Base-by-base conservation (phyloP, 2,797 vertebrate species). In the Semaprochilodus insignis region DNA sequence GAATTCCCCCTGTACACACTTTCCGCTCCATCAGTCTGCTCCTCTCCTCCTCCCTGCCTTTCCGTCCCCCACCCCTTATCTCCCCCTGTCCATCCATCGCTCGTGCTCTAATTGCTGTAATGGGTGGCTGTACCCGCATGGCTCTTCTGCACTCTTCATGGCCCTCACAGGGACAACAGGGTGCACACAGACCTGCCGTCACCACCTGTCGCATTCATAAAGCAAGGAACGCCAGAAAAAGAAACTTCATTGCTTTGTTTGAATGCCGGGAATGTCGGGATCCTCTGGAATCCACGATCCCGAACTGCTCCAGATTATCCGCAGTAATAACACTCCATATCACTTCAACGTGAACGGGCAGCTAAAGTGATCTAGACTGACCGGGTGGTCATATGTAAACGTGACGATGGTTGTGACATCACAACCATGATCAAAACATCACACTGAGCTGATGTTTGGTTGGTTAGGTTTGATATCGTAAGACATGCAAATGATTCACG, bases 1-100 rank as follows among this genome's bases (percentile, higher is more conserved):
- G 93, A 95, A 95, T 95, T 91, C 67, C 91, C 89, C 90, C 81
- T 91, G 90, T 94, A 93, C 93, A 93, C 92, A 91, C 74, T 93
- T 85, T 86, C 90, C 70, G 91, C 89, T 93, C 67, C 19, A 88
- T 89, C 80, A 86, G 87, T 86, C 90, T 77, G 88, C 81, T 14
- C 78, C 80, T 85, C 67, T 77, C 66, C 62, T 62, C 14, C 66
- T 70, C 44, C 65, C 67, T 54, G 62, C 34, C 54, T 25, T 54
- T 5, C 67, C 27, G 27, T 57, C 62, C 36, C 31, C 62, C 52
- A 31, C 31, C 83, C 87, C 91, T 93, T 92, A 94, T 95, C 94
- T 91, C 82, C 14, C 71, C 11, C n/a, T 82, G 87, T 88, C 87
- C 82, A 84, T 90, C 77, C 31, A 27, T 85, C 82, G 78, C 83